Conservation (phyloP, 2,797 vertebrate genomes). For the Gallinago stenura region DNA sequence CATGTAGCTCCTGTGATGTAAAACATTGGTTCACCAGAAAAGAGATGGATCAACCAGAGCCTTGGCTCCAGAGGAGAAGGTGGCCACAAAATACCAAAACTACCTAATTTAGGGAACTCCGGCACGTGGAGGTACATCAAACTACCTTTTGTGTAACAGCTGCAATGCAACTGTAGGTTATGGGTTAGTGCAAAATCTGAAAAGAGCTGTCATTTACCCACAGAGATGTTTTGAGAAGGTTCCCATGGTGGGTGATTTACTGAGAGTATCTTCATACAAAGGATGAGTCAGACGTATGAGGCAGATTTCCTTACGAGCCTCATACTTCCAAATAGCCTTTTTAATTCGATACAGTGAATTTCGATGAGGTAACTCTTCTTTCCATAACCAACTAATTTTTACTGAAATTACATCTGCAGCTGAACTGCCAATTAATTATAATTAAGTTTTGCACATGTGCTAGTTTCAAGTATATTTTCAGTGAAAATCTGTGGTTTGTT, state of each 20-base stretch:
- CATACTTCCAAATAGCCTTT: background rate
- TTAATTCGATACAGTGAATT: background rate
- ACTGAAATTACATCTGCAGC: slow-evolving; percentile 48
- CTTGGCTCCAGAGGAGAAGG: background rate
- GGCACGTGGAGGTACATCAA: background rate
- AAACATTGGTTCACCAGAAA: background rate
- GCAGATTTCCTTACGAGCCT: background rate
- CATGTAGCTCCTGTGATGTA: fast-evolving
- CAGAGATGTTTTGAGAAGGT: background rate
- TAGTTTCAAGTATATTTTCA: background rate
- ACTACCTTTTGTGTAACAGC: background rate
- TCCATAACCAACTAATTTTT: background rate
- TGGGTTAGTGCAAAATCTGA: background rate
- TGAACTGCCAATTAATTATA: background rate
- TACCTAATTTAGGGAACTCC: background rate
- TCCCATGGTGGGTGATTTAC: background rate
- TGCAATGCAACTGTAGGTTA: too few species aligned
- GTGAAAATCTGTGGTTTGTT: background rate
- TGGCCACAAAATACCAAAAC: fast-evolving
- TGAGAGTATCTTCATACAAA: background rate
- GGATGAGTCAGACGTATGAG: background rate
- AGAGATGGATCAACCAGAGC: background rate
- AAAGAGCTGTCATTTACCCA: background rate
- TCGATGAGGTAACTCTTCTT: slow-evolving; percentile 43
- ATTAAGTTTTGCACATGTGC: background rate